Conservation (phyloP, 1,140 invertebrate genomes). For the Solenopsis invicta region DNA sequence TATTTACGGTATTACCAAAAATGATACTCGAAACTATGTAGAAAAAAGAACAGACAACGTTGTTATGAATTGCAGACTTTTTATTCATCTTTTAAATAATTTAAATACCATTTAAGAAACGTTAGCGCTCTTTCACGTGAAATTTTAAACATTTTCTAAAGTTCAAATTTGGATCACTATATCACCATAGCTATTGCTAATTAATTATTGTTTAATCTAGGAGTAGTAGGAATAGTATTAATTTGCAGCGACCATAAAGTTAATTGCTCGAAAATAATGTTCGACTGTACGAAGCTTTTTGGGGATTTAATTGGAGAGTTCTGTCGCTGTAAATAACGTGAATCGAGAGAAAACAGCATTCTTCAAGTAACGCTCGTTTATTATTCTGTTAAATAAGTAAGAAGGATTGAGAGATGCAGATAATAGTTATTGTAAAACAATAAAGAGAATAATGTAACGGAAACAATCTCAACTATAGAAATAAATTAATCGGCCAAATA, state of each 20-base stretch:
- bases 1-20: background rate
- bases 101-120: background rate
- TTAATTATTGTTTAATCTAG: conserved; percentile 7
- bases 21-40: background rate
- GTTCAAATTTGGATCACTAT: no score
- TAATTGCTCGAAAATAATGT: conserved; percentile 66
- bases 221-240: background rate
- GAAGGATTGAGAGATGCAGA: background rate
- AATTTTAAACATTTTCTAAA: background rate
- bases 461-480: background rate
- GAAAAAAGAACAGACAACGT: background rate
- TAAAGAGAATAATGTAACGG: background rate
- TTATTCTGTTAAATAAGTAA: conserved; percentile 31
- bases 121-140: background rate
- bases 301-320: conserved; percentile 59
- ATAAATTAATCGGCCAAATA: background rate
- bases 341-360: conserved; percentile 36
- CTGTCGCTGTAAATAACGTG: conserved; percentile 39
- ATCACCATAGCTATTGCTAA: no score
- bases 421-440: background rate
- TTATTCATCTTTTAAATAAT: background rate
- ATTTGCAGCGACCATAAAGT: conserved; percentile 58
- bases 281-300: conserved; percentile 49
- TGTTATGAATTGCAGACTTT: background rate
- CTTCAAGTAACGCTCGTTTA: background rate